Base-by-base conservation (phyloP, 2,797 vertebrate genomes). In the Dryobates pubescens region DNA sequence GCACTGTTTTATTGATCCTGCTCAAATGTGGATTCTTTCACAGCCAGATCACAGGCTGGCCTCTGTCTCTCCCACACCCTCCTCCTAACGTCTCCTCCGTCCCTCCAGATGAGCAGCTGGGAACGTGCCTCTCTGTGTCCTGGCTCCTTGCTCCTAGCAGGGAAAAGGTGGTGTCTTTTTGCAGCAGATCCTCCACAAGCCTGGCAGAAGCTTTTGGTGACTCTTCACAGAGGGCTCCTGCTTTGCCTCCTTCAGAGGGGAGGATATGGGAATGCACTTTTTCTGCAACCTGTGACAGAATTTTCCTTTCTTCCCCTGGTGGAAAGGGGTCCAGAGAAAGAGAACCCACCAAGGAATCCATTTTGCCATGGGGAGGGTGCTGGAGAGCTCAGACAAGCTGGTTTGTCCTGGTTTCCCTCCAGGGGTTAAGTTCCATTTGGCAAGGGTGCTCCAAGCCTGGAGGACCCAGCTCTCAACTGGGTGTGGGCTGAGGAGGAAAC, bases 1-100 rank as follows among this genome's bases (percentile, higher is more conserved):
- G 91, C 92, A 63, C 80, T 69, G 92, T 84, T 96, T 86, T 74
- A 95, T 95, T 94, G 83, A 95, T 95, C 87, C 92, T 88, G 89
- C 91, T 86, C 92, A 53, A 64, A 59, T 51, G 72, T 19, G 58
- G 94, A 92, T 96, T 94, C 89, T 94, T 92, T 96, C 91, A 94
- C 89, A 90, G n/a, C 58, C 92, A 88, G 82, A 95, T 95, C 93
- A 96, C 86, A 96, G 68, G 80, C 83, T 53, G 70, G 64, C 64
- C 89, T 84, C 87, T 5, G 9, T 70, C 82, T 92, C 92, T 74
- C 94, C 80, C 87, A 63, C 92, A 89, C 80, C 58, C 80, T 67
- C 90, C 86, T 93, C 23, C 63, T 65, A 43, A 43, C 41, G 41
- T 29, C 63, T 65, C 89, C 78, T 88, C 68, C 59, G 13, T 91